Evolutionary conservation across 2,888 invertebrate species (phyloP), one percentile per base, ranked within the genome.

Genomic region (Acrobasis repandana): DNA sequence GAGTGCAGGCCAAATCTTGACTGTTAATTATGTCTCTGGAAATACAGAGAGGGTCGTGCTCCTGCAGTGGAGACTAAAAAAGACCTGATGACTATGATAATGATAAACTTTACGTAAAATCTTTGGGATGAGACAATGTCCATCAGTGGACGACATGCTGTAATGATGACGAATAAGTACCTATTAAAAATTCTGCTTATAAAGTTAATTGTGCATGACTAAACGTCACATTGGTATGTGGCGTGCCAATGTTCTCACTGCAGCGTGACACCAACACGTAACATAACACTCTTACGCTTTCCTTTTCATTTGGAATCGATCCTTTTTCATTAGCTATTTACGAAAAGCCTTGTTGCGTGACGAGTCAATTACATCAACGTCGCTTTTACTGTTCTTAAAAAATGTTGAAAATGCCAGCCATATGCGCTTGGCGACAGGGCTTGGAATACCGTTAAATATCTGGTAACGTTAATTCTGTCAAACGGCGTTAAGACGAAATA

Each of bases 221-320:
- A 33, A 10, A 10, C 36, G 16, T 54, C 54, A 54, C 38, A 38
- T 38, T 15, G 34, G 51, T 33, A 52, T 54, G 54, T 54, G 15
- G 54, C 38, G 38, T 54, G 54, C 38, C 16, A 14, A 38, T 18
- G 36, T 38, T 38, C 54, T 54, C 18, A 33, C 51, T 5, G 15
- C 18, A 38, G 54, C 54, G 38, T 54, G 36, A 54, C 54, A 36
- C 36, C 15, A 11, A 38, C 38, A 38, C 38, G 38, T 11, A 38
- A 38, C 11, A 38, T 28, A 28, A 28, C 49, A 20, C 51, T 15
- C n/a, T 51, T 51, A n/a, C 49, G 28, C 34, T 52, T 52, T 52
- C 52, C 16, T 38, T 54, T 54, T 38, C 54, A 38, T 38, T 54
- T 15, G 54, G 14, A 54, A 54, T 54, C 54, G 54, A 54, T 54